These are phyloP conservation scores for Gorsachius goisagi DNA, from an alignment of 2,113 vertebrate species.

Conservation along the genomic window DNA sequence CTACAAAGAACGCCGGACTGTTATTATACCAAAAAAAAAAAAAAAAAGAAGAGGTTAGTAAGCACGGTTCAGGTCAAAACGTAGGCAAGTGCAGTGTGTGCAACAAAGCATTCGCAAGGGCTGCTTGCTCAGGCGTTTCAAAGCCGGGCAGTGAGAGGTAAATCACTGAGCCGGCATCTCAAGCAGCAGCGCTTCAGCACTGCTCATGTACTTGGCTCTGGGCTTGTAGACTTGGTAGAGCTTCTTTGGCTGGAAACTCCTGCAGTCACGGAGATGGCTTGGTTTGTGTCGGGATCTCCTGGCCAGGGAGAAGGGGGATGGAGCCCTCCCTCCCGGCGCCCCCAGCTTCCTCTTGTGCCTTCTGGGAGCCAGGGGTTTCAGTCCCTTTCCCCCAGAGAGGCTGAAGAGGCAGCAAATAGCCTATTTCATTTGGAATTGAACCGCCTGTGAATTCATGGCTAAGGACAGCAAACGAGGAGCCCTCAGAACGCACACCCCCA, in stretches of 20 bases:
- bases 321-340: rapidly evolving
- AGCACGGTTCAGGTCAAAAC: neutral
- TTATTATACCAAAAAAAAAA: neutral
- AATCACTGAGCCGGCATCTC: neutral
- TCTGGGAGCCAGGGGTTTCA: neutral
- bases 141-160: neutral
- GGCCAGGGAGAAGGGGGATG: neutral
- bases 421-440: neutral
- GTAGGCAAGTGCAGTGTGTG: neutral
- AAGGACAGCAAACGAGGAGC: neutral
- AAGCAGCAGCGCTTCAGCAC: neutral
- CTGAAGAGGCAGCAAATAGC: rapidly evolving
- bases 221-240: rapidly evolving
- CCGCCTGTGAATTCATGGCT: neutral
- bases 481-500: rapidly evolving
- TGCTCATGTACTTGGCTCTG: rapidly evolving
- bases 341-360: neutral
- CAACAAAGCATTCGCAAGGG: neutral
- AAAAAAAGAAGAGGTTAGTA: neutral
- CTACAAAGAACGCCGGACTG: slow-evolving; percentile 3
- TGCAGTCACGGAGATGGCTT: rapidly evolving
- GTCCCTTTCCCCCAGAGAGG: neutral
- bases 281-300: neutral
- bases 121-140: neutral
- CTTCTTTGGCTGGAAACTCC: neutral